Base-by-base conservation (phyloP, 2,888 invertebrate genomes). In the Spodoptera picta region DNA sequence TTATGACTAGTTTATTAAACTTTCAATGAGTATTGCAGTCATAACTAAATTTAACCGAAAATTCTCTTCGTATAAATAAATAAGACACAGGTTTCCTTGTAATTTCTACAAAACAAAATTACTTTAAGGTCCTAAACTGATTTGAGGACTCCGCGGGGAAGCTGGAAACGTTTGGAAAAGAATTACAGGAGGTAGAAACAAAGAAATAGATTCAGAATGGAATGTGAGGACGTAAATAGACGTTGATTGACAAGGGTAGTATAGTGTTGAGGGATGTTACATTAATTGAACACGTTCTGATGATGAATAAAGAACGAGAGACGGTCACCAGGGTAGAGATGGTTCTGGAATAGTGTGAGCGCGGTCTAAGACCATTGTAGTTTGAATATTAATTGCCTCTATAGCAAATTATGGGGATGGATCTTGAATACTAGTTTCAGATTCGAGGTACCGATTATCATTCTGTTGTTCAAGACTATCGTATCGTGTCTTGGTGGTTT, bases 201-300 rank as follows among this genome's bases (percentile, higher is more conserved):
- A 71, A 66, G 49, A 52, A 54, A 72, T 69, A 67, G 60, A 67
- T 73, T 58, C 46, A 52, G 60, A 72, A 51, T 47, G 57, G 63
- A 47, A 69, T 73, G 66, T 63, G 69, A 67, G 63, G 69, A 71
- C 65, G 59, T 60, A 72, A 73, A 69, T 67, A 67, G 81, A 81
- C 80, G 60, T 77, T 81, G 82, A 82, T 82, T 82, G 82, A 82
- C 75, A 81, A 78, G 81, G 82, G 82, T 81, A 67, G 49, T 48
- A 60, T 56, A 63, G 75, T 73, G 77, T 70, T 75, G 69, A 73
- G 66, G 64, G 75, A 65, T 80, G 81, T 79, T 54, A 67, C 69
- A 65, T 75, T 79, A 79, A 81, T 76, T 76, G 76, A 74, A 82
- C 82, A 79, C 62, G 71, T 71, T 69, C 71, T 59, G 51, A 68